Conservation (phyloP, 2,113 vertebrate species). For the Tapirus terrestris region DNA sequence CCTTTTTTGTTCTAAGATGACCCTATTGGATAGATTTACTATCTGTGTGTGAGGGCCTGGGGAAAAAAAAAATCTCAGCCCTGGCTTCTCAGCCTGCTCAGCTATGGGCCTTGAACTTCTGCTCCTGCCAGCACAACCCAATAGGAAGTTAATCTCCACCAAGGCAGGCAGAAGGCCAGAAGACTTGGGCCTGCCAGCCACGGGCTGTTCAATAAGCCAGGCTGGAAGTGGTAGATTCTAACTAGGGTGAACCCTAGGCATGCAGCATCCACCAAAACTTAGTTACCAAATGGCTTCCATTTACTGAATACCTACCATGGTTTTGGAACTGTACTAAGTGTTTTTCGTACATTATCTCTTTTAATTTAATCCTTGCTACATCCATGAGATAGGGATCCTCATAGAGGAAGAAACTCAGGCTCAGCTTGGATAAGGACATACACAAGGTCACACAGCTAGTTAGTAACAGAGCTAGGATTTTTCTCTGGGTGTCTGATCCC, state of each 20-base stretch:
- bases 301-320: neutral
- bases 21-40: conserved; percentile 3
- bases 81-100: conserved; percentile 1
- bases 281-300: neutral
- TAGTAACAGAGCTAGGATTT: neutral
- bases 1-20: conserved; percentile 50
- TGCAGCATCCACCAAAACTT: neutral
- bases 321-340: neutral
- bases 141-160: neutral
- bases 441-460: neutral
- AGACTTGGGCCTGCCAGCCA: neutral
- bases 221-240: neutral
- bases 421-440: neutral
- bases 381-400: neutral
- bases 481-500: neutral
- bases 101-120: neutral
- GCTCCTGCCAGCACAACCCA: neutral
- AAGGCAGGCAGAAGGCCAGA: neutral
- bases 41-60: fast-evolving
- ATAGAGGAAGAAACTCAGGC: neutral
- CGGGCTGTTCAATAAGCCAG: neutral
- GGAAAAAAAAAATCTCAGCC: neutral
- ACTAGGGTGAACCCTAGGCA: neutral
- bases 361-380: conserved; percentile 1
- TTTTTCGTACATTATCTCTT: neutral